A percentile compares a stretch with the other conserved stretches of the same genome.
Conservation (phyloP, 1,140 invertebrate species). For the Metaphire vulgaris region DNA sequence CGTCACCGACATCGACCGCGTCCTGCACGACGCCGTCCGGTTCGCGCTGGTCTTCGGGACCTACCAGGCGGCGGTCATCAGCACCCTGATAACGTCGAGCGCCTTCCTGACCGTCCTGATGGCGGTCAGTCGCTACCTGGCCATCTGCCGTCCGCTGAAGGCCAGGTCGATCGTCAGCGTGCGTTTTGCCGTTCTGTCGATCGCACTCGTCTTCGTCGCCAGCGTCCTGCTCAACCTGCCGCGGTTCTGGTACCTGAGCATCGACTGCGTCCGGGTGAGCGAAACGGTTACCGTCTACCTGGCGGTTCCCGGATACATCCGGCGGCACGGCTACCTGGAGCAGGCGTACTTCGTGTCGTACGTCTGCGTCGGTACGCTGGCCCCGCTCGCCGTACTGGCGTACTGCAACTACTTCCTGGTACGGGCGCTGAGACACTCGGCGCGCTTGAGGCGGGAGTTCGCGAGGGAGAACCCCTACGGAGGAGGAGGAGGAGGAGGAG, state of each 20-base stretch:
- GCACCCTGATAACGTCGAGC: slow-evolving; percentile 46
- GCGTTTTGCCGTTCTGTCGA: slow-evolving; percentile 38
- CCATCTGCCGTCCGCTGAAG: slow-evolving; percentile 48
- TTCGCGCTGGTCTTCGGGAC: slow-evolving; percentile 40
- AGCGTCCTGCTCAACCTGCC: slow-evolving; percentile 47
- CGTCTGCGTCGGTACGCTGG: slow-evolving; percentile 36
- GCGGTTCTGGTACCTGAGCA: slow-evolving; percentile 35
- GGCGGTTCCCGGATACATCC: not conserved
- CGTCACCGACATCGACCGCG: not conserved
- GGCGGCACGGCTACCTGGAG: slow-evolving; percentile 27
- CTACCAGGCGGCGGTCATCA: slow-evolving; percentile 43
- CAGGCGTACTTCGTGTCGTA: slow-evolving; percentile 41
- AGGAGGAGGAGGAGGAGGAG: not conserved
- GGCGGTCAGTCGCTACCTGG: slow-evolving; percentile 47
- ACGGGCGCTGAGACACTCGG: slow-evolving; percentile 19
- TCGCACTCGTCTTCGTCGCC: slow-evolving; percentile 40
- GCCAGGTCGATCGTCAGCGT: slow-evolving; percentile 43
- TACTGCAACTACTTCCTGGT: slow-evolving; percentile 22
- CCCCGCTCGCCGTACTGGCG: slow-evolving; percentile 9
- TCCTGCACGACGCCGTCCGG: not conserved
- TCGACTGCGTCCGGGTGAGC: not conserved
- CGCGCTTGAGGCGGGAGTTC: slow-evolving; percentile 13
- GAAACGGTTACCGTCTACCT: not conserved
- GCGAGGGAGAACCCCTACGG: no score
- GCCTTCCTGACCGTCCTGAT: slow-evolving; percentile 49